These are phyloP conservation scores for Dryobotodes eremita DNA, from an alignment of 2,888 invertebrate species.

Conservation along the genomic window DNA sequence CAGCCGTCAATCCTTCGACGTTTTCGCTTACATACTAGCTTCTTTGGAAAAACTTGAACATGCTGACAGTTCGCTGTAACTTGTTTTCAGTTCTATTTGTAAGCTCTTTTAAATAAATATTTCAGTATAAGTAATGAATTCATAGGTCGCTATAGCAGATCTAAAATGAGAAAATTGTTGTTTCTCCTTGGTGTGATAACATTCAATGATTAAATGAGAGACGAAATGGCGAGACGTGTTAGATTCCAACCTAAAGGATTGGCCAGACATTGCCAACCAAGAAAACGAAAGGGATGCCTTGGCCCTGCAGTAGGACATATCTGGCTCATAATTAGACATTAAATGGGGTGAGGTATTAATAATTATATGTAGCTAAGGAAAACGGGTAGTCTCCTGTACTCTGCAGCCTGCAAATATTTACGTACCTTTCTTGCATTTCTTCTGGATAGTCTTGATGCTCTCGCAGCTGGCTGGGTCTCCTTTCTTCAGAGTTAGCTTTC, in stretches of 20 bases:
- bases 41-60: slow-evolving; percentile 1
- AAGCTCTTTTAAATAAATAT: not conserved
- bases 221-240: not conserved
- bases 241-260: not conserved
- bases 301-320: not conserved
- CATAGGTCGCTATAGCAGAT: not conserved
- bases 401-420: not conserved
- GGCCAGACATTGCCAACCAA: too few species aligned
- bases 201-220: not conserved
- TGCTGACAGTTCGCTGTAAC: slow-evolving; percentile 1
- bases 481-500: slow-evolving; percentile 96
- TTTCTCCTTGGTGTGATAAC: not conserved
- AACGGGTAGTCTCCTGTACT: not conserved
- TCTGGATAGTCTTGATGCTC: slow-evolving; percentile 95
- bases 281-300: not conserved
- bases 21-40: not conserved
- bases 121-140: too few species aligned
- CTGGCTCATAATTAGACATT: not conserved
- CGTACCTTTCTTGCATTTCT: slow-evolving; percentile 97
- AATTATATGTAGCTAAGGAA: not conserved
- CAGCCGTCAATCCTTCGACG: not conserved
- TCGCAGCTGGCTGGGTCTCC: slow-evolving; percentile 95
- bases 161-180: not conserved
- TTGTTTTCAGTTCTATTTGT: slow-evolving; percentile 8
- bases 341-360: not conserved